These are phyloP conservation scores for Escarpia spicata DNA, from an alignment of 2,888 invertebrate species.

Conservation along the genomic window DNA sequence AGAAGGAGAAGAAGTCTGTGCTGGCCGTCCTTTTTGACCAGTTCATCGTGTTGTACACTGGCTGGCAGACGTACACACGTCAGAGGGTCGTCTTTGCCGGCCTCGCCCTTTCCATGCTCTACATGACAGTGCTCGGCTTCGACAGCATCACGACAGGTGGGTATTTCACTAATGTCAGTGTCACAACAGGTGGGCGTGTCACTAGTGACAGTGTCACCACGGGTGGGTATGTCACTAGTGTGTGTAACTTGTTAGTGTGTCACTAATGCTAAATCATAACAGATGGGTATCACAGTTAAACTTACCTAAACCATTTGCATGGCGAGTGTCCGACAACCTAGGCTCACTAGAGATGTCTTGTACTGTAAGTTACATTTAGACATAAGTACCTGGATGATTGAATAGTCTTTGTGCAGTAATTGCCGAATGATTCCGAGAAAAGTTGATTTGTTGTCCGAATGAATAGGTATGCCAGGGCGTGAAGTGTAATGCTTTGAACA, in stretches of 20 bases:
- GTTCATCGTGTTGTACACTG: slow-evolving; percentile 42
- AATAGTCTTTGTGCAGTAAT: too few species aligned
- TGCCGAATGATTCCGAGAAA: too few species aligned
- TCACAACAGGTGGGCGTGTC: background rate
- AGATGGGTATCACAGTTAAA: too few species aligned
- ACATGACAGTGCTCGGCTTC: slow-evolving; percentile 69
- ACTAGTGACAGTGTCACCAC: background rate
- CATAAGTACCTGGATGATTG: too few species aligned
- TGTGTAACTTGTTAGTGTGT: background rate
- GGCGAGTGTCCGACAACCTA: too few species aligned
- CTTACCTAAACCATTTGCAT: too few species aligned
- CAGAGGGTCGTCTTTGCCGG: slow-evolving; percentile 65
- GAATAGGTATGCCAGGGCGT: background rate
- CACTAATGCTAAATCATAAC: background rate
- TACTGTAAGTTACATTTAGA: too few species aligned
- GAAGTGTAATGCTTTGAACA: background rate
- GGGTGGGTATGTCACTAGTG: background rate
- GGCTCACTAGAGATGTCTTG: too few species aligned
- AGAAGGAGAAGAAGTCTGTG: slow-evolving; percentile 22
- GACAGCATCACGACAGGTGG: slow-evolving; percentile 67
- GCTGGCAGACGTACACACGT: slow-evolving; percentile 63
- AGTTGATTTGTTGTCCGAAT: background rate
- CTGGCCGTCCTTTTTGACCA: slow-evolving; percentile 33
- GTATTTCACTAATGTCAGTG: slow-evolving; percentile 25
- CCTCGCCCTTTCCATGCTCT: slow-evolving; percentile 65